Base-by-base conservation (phyloP, 2,797 vertebrate genomes). In the Macrochelys suwanniensis region DNA sequence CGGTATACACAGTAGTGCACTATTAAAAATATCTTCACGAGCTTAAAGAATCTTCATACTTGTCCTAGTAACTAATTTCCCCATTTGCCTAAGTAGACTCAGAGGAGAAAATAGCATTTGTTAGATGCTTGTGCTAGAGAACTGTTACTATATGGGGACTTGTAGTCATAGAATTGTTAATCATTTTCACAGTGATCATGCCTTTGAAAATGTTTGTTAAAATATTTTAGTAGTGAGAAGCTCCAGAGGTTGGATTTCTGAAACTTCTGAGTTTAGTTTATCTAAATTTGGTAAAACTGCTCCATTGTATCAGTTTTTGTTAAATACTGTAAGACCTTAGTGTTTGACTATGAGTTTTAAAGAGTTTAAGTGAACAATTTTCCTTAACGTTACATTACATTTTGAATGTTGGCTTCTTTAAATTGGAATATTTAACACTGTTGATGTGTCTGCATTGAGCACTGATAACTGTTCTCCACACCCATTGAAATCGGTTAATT, bases 321-420 rank as follows among this genome's bases (percentile, higher is more conserved):
- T 21, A 71, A 37, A 11, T 61, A 33, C 25, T 51, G 79, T 37
- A 53, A 82, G 8, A 2, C 42, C 42, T 59, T 81, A 79, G n/a
- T 2, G 33, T 42, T 42, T 83, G 47, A 71, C 53, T 83, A 83
- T 37, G 2, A 82, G 50, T 84, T 93, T 28, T 74, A 68, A 84
- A 85, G 10, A 78, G 54, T 59, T 89, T 82, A 74, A 71, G 77
- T 0, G 0, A 84, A 71, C 31, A 57, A 49, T 57, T 85, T 89
- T 33, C 37, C 92, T 92, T 89, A 80, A 91, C 12, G 54, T 61
- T 74, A 42, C 80, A 49, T 50, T 50, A 71, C 0, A 0, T 23
- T 81, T 96, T 88, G 13, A 85, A 91, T 89, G 45, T 89, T 54
- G 25, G 54, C 42, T 80, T 91, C 82, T 93, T 92, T 42, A 78